These are phyloP conservation scores for Carassius carassius DNA, from an alignment of 2,113 vertebrate genomes.

Conservation along the genomic window DNA sequence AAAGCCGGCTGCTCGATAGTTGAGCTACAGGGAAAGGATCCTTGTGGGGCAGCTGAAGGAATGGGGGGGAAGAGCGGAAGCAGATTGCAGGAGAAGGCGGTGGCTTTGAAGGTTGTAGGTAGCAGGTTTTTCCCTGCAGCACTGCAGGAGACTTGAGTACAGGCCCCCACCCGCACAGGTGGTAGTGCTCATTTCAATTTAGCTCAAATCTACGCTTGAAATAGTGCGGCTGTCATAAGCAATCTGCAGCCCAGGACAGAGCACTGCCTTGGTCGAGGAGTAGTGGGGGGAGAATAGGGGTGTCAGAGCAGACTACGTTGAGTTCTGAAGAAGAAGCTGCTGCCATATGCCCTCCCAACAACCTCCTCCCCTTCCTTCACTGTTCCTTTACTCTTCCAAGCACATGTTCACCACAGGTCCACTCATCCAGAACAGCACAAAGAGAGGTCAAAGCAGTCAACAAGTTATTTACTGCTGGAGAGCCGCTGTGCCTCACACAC, in stretches of 20 bases:
- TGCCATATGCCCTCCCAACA: slow-evolving; percentile 37
- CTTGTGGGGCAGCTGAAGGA: slow-evolving; percentile 25
- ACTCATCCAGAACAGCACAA: slow-evolving; percentile 54
- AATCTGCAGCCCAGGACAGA: slow-evolving; percentile 72
- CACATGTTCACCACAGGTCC: slow-evolving; percentile 60
- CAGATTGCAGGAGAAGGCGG: slow-evolving; percentile 67
- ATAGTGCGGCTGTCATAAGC: slow-evolving; percentile 72
- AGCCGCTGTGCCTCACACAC: slow-evolving; percentile 40
- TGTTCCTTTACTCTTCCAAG: slow-evolving; percentile 60
- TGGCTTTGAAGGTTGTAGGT: slow-evolving; percentile 75
- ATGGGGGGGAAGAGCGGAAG: slow-evolving; percentile 45
- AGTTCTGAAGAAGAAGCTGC: slow-evolving; percentile 51
- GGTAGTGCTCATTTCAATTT: slow-evolving; percentile 79
- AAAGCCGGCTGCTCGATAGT: slow-evolving; percentile 20
- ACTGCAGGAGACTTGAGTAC: slow-evolving; percentile 29
- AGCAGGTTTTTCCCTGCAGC: slow-evolving; percentile 62
- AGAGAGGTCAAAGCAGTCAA: slow-evolving; percentile 67
- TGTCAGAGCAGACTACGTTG: slow-evolving; percentile 35
- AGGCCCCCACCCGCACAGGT: slow-evolving; percentile 74
- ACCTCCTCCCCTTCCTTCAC: slow-evolving; percentile 38
- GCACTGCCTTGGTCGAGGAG: slow-evolving; percentile 56
- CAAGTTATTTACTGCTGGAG: slow-evolving; percentile 63
- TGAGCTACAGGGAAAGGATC: slow-evolving; percentile 42
- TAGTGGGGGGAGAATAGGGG: slow-evolving; percentile 12
- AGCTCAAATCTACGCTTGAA: slow-evolving; percentile 77